Conservation (phyloP, 2,888 invertebrate species). For the Eristalis intricaria region DNA sequence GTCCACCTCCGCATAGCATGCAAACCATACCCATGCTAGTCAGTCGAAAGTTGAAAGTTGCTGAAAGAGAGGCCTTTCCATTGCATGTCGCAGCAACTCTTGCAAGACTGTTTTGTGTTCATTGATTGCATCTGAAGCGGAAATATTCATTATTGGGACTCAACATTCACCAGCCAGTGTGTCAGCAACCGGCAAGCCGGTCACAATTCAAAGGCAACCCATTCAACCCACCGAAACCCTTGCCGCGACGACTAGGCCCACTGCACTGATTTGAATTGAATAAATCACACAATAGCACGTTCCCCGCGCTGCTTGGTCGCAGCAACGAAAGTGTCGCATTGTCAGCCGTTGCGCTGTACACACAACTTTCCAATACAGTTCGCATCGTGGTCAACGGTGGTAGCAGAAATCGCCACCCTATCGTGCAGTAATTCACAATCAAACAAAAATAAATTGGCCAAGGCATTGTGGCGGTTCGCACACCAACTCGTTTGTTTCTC, state of each 20-base stretch:
- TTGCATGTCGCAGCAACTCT: slow-evolving; percentile 46
- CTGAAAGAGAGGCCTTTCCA: slow-evolving; percentile 38
- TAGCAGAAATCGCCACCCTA: slow-evolving; percentile 15
- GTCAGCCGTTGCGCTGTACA: slow-evolving; percentile 2
- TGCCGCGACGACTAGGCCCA: slow-evolving; percentile 29
- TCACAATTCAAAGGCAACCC: slow-evolving; percentile 37
- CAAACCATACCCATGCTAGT: neutral
- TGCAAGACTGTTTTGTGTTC: neutral
- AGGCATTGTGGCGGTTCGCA: slow-evolving; percentile 7
- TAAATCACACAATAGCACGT: slow-evolving; percentile 55
- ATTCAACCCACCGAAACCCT: neutral
- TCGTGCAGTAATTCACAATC: slow-evolving; percentile 55
- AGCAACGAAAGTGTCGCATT: slow-evolving; percentile 69
- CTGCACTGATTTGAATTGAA: slow-evolving; percentile 61
- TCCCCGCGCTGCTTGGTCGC: slow-evolving; percentile 13
- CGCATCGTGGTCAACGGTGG: neutral
- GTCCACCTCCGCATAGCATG: slow-evolving; percentile 54
- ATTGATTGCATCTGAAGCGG: slow-evolving; percentile 70
- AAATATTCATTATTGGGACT: slow-evolving; percentile 52
- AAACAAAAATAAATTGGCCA: slow-evolving; percentile 63
- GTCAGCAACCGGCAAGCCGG: slow-evolving; percentile 39
- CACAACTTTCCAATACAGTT: slow-evolving; percentile 25
- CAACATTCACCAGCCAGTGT: slow-evolving; percentile 57
- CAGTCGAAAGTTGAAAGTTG: slow-evolving; percentile 59
- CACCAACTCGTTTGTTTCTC: slow-evolving; percentile 35